Base-by-base conservation (phyloP, 2,113 vertebrate species). In the Prionailurus viverrinus region DNA sequence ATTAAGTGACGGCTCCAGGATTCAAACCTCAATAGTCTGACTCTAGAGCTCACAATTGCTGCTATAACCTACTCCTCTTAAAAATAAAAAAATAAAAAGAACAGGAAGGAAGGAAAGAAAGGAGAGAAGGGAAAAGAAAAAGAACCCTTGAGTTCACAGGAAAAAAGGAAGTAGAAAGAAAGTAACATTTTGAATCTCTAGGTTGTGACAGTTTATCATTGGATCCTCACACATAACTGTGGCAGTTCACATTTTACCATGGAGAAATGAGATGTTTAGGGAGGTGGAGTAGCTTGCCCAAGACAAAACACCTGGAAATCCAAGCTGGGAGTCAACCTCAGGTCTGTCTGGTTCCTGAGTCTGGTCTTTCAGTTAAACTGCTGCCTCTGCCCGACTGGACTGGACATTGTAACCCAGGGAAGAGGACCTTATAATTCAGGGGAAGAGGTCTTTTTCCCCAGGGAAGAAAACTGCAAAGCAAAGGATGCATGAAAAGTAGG, bases 401-500 rank as follows among this genome's bases (percentile, higher is more conserved):
- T 86, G 66, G 23, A 51, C 55, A 68, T 94, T 78, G 45, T 23
- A 93, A 88, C 33, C 66, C 68, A 66, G 29, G 9, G 68, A 80
- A 87, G 4, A 71, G 63, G 29, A 53, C 58, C 69, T 95, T 79
- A 55, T 31, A 92, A 89, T 25, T 78, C 21, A 68, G 31, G 8
- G 69, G 63, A 71, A 79, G 5, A 86, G 31, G 8, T 73, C 51
- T 91, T 92, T 51, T 92, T 94, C n/a, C 66, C 66, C 31, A 48
- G 65, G 58, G 33, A 89, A 86, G 65, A 96, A 95, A 93, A 76
- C 29, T 63, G 78, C 80, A 89, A 93, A 65, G 61, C 80, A 68
- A 94, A 89, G 45, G 48, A 55, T n/a, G 39, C 15, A 94, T 36
- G 53, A 92, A 85, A 89, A 63, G 7, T 29, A 73, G 31, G 21